Conservation (phyloP, 2,888 invertebrate species). For the Stratiomys singularior region DNA sequence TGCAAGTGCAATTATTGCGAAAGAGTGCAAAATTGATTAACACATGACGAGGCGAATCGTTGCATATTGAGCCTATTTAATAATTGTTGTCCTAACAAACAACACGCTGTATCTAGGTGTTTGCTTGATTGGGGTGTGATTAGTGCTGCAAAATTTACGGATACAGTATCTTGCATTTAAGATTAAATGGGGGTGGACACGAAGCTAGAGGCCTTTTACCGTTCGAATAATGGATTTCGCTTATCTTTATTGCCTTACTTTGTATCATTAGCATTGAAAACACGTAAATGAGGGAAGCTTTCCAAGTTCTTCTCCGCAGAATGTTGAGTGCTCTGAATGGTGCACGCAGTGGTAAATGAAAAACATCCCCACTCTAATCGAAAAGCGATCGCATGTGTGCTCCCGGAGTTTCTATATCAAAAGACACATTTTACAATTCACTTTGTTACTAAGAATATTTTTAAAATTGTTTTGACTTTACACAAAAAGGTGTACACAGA, state of each 20-base stretch:
- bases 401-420: no score
- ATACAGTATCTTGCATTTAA: slow-evolving; percentile 1
- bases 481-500: no score
- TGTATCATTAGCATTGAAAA: slow-evolving; percentile 5
- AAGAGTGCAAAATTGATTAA: slow-evolving; percentile 22
- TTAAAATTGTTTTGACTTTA: no score
- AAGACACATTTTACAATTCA: no score
- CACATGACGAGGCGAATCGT: background rate
- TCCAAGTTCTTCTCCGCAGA: background rate
- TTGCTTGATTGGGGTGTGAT: background rate
- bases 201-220: background rate
- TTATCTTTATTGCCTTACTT: background rate
- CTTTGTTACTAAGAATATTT: no score
- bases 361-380: background rate
- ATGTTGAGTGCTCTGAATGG: slow-evolving; percentile 7
- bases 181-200: background rate
- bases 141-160: background rate
- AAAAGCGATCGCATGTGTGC: no score
- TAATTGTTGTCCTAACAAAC: slow-evolving; percentile 8
- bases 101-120: background rate
- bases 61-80: background rate
- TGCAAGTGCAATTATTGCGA: slow-evolving; percentile 4
- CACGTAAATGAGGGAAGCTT: slow-evolving; percentile 25
- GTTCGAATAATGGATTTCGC: background rate
- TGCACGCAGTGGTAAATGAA: background rate